Evolutionary conservation across 2,888 invertebrate species (phyloP), one percentile per base, ranked within the genome.

Genomic region (Tachystola acroxantha): DNA sequence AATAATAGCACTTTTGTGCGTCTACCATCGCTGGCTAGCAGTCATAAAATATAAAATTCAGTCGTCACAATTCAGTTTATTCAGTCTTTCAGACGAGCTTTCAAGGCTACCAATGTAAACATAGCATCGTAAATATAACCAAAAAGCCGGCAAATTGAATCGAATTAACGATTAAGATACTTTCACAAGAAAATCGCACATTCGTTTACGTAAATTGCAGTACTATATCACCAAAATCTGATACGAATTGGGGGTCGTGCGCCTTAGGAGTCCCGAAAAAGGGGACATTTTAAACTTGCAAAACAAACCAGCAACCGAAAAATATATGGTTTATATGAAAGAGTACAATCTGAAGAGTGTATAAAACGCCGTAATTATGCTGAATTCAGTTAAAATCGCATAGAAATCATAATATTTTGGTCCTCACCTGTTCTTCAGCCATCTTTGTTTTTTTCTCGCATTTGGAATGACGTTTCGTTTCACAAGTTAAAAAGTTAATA

Each of bases 351-450:
- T 22, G 1, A 3, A 20, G 22, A 24, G 37, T 43, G 28, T 37
- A n/a, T 33, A 13, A 1, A 13, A 25, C 35, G 28, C 36, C 33
- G n/a, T 12, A 28, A 36, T 28, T 19, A 25, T 9, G 35, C 34
- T 33, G 53, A 72, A 73, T 75, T 74, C 68, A 73, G 72, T 73
- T 73, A 80, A 73, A 68, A 72, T 69, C 54, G 37, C 37, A 38
- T 50, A 62, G 52, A 71, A 73, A 72, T 60, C 53, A 57, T 64
- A 75, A 70, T 78, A 81, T 86, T 86, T 77, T 84, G 81, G 59
- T 86, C 81, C 90, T 90, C 89, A 92, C 92, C 92, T 92, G 92
- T 90, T 92, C 91, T 84, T 92, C 92, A 89, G 92, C 92, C 92
- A 92, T 92, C 90, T 91, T 91, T 85, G 84, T 87, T 86, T 81